These are phyloP conservation scores for Ethmia dodecea DNA, from an alignment of 2,888 invertebrate species.

Conservation along the genomic window DNA sequence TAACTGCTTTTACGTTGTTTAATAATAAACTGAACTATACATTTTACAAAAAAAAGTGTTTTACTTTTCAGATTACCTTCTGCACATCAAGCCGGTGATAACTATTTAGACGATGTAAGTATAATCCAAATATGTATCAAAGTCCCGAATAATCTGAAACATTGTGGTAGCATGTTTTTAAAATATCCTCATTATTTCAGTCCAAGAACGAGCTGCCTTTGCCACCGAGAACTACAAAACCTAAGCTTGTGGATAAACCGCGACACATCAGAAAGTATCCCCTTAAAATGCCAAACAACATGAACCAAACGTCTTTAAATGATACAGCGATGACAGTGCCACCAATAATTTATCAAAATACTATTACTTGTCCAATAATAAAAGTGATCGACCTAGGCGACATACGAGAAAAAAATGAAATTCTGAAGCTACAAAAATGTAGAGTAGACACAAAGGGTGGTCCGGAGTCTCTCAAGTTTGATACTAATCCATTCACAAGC, in stretches of 20 bases:
- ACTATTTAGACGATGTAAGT: too few species aligned
- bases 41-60: not conserved
- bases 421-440: constrained; percentile 10
- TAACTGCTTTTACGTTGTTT: too few species aligned
- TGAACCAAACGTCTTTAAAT: not conserved
- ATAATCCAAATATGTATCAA: too few species aligned
- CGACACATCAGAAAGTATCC: constrained; percentile 60
- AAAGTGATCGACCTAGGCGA: constrained; percentile 5
- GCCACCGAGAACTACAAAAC: constrained; percentile 52
- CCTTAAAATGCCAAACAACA: constrained; percentile 31
- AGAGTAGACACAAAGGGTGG: constrained; percentile 42
- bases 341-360: constrained; percentile 53
- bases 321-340: constrained; percentile 9
- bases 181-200: too few species aligned
- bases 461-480: constrained; percentile 16
- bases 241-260: constrained; percentile 54
- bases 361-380: constrained; percentile 24
- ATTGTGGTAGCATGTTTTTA: too few species aligned
- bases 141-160: too few species aligned
- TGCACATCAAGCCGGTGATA: too few species aligned
- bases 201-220: constrained; percentile 44
- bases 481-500: constrained; percentile 47
- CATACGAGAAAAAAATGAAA: not conserved
- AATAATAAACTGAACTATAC: too few species aligned
- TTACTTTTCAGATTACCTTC: not conserved